Evolutionary conservation across 1,140 invertebrate species (phyloP).

Genomic region (Orchestia grillus): DNA sequence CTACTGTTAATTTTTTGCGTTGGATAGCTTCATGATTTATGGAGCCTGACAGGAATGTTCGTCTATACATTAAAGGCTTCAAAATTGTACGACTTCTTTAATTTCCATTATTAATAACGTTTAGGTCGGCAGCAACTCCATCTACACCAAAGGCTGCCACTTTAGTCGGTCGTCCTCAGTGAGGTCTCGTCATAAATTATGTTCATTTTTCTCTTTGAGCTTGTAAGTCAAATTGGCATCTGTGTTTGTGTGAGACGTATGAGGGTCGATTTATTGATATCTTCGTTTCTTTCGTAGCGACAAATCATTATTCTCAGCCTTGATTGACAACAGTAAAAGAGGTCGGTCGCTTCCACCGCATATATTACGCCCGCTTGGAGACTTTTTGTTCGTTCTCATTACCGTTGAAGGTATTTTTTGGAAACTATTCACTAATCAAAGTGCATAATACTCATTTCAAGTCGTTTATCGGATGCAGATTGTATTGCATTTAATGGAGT

Average conservation of each 20-base stretch:
- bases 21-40: neutral
- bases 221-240: constrained; percentile 1
- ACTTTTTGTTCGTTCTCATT: no score
- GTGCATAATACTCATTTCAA: neutral
- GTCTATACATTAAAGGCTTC: neutral
- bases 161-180: neutral
- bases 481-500: neutral
- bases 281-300: neutral
- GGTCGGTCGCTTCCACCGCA: neutral
- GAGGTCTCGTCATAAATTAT: neutral
- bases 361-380: no score
- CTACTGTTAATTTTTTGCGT: neutral
- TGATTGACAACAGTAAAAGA: neutral
- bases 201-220: neutral
- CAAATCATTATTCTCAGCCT: neutral
- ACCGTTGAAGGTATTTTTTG: neutral
- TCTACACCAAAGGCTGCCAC: neutral
- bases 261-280: constrained; percentile 45
- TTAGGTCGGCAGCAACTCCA: neutral
- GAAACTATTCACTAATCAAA: neutral
- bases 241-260: neutral
- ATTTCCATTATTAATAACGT: constrained; percentile 22
- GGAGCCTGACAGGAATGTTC: neutral
- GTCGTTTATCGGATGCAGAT: neutral
- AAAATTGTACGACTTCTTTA: neutral